phyloP scores from a whole-genome alignment of 2,113 vertebrate genomes.

The Hypocryptadius cinnamomeus region DNA sequence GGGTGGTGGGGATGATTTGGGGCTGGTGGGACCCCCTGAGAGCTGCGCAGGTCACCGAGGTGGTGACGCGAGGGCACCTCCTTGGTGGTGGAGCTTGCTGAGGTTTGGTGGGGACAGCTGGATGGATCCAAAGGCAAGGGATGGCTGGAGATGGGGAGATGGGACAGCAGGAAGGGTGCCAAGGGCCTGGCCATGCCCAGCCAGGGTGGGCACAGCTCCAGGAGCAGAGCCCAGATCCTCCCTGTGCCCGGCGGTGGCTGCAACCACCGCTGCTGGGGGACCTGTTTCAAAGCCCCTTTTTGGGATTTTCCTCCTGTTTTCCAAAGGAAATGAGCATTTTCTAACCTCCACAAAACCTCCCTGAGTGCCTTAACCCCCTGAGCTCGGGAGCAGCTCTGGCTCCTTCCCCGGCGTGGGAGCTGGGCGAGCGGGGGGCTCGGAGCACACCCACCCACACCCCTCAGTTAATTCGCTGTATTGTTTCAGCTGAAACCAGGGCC shows the following conservation, averaged over 20 bases:
- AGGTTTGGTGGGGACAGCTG: not conserved
- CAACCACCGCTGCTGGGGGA: not conserved
- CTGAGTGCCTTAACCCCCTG: not conserved
- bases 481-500: constrained; percentile 51
- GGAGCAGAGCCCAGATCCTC: not conserved
- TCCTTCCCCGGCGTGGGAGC: not conserved
- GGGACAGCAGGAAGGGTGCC: not conserved
- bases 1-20: not conserved
- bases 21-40: not conserved
- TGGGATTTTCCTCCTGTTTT: not conserved
- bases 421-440: not conserved
- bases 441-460: not conserved
- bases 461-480: constrained; percentile 46
- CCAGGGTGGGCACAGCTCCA: not conserved
- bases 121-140: accelerated
- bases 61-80: accelerated
- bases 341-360: not conserved
- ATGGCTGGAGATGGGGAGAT: not conserved
- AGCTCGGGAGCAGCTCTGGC: not conserved
- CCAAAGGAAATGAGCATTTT: not conserved
- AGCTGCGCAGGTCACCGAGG: not conserved
- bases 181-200: not conserved
- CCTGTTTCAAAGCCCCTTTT: not conserved
- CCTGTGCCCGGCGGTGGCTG: accelerated
- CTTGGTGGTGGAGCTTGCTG: not conserved